These are phyloP conservation scores for Microtus pennsylvanicus DNA, from an alignment of 2,113 vertebrate species.

Conservation along the genomic window DNA sequence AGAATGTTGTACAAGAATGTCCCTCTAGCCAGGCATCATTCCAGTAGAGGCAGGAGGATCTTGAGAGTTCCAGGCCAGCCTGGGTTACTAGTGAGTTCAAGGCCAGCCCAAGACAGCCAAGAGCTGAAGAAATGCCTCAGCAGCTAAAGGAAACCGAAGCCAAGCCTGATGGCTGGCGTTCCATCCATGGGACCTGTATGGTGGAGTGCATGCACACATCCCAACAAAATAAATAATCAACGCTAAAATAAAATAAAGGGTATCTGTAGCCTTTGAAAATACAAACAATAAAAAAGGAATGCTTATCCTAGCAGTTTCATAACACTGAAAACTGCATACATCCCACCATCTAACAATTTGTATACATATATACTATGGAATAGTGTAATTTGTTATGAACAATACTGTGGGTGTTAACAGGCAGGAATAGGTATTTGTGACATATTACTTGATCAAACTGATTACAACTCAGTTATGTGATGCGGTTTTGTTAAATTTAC, in stretches of 20 bases:
- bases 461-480: neutral
- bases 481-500: slow-evolving; percentile 33
- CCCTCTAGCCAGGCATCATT: neutral
- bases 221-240: neutral
- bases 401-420: neutral
- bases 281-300: neutral
- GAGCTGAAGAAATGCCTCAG: neutral
- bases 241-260: neutral
- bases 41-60: neutral
- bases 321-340: neutral
- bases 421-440: neutral
- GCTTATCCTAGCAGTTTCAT: neutral
- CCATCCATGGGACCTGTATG: neutral
- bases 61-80: neutral
- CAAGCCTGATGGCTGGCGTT: neutral
- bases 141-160: neutral
- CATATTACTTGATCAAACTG: neutral
- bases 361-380: neutral
- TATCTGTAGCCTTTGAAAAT: neutral
- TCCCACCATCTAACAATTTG: neutral
- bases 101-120: neutral
- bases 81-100: neutral
- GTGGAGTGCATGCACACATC: neutral
- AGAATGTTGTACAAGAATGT: neutral
- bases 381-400: neutral